Conservation (phyloP, 2,797 vertebrate genomes). For the Enteromius argenteus region DNA sequence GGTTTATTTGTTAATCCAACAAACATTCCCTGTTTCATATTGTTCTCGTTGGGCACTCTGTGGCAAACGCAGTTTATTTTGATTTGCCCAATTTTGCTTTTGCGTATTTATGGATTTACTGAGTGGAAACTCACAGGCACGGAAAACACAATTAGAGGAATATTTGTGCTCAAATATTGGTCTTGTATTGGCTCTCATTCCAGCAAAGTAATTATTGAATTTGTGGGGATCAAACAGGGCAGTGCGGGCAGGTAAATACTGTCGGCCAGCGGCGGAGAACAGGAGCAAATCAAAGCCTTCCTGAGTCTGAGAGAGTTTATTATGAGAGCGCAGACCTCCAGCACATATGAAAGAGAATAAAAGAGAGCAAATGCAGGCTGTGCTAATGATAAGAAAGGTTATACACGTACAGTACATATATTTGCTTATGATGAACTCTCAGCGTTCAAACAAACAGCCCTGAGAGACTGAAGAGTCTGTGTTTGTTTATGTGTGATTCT, state of each 20-base stretch:
- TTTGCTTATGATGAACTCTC: background rate
- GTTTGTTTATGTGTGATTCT: background rate
- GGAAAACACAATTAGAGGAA: conserved; percentile 63
- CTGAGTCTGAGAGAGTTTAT: conserved; percentile 21
- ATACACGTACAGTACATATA: background rate
- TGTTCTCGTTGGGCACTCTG: conserved; percentile 5
- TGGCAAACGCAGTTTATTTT: conserved; percentile 43
- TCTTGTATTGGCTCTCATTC: conserved; percentile 60
- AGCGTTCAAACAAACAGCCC: background rate
- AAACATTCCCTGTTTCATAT: conserved; percentile 37
- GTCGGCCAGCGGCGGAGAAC: conserved; percentile 45
- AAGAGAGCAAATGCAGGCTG: background rate
- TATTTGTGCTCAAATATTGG: conserved; percentile 70
- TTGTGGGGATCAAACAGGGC: conserved; percentile 61
- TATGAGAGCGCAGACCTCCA: background rate
- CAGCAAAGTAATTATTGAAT: conserved; percentile 67
- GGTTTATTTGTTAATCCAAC: conserved; percentile 44
- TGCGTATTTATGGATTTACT: conserved; percentile 19
- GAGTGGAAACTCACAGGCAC: conserved; percentile 46
- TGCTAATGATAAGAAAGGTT: background rate
- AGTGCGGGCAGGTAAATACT: conserved; percentile 61
- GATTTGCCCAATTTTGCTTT: conserved; percentile 37
- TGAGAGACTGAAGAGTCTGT: background rate
- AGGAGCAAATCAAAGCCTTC: conserved; percentile 14
- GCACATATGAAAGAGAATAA: background rate